A percentile compares a stretch with the other conserved stretches of the same genome.
Conservation (phyloP, 2,797 vertebrate genomes). For the Acrossocheilus fasciatus region DNA sequence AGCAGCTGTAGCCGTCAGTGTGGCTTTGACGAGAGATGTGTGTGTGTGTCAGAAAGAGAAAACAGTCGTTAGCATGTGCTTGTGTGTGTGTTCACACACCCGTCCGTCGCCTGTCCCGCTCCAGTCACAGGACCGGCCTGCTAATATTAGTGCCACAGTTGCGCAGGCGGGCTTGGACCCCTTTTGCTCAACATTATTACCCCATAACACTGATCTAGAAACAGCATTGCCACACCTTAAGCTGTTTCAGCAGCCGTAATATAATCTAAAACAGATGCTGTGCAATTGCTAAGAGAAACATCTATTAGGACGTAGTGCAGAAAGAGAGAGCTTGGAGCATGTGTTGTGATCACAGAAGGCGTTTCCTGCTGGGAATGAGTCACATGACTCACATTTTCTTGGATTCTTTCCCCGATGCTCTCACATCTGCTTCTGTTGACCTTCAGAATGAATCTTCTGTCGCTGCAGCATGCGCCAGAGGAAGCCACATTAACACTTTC, state of each 20-base stretch:
- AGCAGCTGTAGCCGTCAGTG: slow-evolving; percentile 62
- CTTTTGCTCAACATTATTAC: slow-evolving; percentile 2
- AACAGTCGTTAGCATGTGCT: slow-evolving; percentile 43
- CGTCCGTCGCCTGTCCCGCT: background rate
- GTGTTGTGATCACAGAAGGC: background rate
- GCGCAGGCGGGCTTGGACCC: slow-evolving; percentile 19
- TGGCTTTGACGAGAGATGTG: slow-evolving; percentile 50
- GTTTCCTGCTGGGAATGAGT: slow-evolving; percentile 37
- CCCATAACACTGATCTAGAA: slow-evolving; percentile 2
- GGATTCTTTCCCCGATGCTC: slow-evolving; percentile 29
- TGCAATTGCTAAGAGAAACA: background rate
- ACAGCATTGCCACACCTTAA: slow-evolving; percentile 28
- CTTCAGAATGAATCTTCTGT: background rate
- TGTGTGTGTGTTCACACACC: slow-evolving; percentile 41
- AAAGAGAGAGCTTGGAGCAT: background rate
- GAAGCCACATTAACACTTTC: background rate
- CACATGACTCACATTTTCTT: slow-evolving; percentile 23
- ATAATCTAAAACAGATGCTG: background rate
- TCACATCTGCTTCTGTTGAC: slow-evolving; percentile 18
- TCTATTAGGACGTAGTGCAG: background rate
- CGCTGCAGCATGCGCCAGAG: background rate
- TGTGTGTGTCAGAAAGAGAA: slow-evolving; percentile 47
- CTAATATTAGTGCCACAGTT: slow-evolving; percentile 68
- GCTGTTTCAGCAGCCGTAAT: slow-evolving; percentile 4
- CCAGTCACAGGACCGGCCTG: slow-evolving; percentile 62